Base-by-base conservation (phyloP, 2,888 invertebrate species). In the Sabellastarte sp. region DNA sequence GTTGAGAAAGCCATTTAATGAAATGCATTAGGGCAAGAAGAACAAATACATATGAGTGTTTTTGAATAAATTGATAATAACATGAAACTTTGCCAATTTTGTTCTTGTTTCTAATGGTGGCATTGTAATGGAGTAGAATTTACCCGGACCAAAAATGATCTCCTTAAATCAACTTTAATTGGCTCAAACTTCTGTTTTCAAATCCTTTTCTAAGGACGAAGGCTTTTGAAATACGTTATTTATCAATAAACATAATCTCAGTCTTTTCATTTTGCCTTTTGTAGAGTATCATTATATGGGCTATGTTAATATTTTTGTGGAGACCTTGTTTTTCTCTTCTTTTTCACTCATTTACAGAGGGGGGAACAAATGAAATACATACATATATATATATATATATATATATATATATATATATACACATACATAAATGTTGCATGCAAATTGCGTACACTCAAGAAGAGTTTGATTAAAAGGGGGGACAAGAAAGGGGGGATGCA, bases 321-420 rank as follows among this genome's bases (percentile, higher is more conserved):
- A 20, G 41, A 10, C 10, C 10, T 41, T 41, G 10, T 41, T 41
- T 20, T 15, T 20, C 41, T n/a, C n/a, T n/a, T n/a, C n/a, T n/a
- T n/a, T n/a, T n/a, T n/a, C n/a, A n/a, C n/a, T n/a, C n/a, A n/a
- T n/a, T n/a, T n/a, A n/a, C n/a, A n/a, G n/a, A n/a, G n/a, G n/a
- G n/a, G 41, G 20, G 41, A 41, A 41, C 41, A 41, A 41, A 41
- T 41, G 55, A 24, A 53, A 24, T 53, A 24, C 28, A 53, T 15
- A 50, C 20, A 50, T 50, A 15, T 15, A 15, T 15, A 53, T 53
- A 57, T 57, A 57, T 57, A 57, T 57, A 60, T 63, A 60, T 63
- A 50, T 63, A 63, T 63, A 50, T 63, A 3, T 63, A 60, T 50
- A 30, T 52, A 31, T 60, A 59, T 59, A 50, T 60, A 28, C 51